Base-by-base conservation (phyloP, 2,797 vertebrate genomes). In the Adrianichthys oophorus region DNA sequence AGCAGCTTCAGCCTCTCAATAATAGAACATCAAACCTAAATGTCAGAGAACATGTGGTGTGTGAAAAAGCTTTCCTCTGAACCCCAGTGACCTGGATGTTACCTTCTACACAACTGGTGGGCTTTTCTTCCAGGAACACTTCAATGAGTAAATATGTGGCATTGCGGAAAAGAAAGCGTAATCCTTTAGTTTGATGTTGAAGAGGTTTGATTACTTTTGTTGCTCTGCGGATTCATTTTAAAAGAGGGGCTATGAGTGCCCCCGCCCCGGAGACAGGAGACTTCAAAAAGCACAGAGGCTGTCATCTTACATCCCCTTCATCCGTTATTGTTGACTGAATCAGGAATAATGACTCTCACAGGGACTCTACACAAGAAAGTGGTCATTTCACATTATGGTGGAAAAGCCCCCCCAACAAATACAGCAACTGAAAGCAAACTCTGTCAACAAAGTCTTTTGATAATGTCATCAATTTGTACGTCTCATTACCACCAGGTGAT, bases 321-420 rank as follows among this genome's bases (percentile, higher is more conserved):
- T 71, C 61, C 85, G 86, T 84, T 79, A 80, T 80, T 23, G 60
- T 56, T 37, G 46, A 85, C 76, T 69, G 76, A 72, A 84, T 85
- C 80, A 81, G 60, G 68, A 69, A 83, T 83, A 87, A 88, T 83
- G 79, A 85, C 79, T 88, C 79, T 87, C 79, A 54, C 52, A 74
- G 85, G 85, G 84, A 86, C 76, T 72, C 69, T 81, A 75, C 72
- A 59, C 56, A 64, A 56, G 70, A 82, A 71, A 57, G 58, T 78
- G 79, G 79, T 79, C 82, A 83, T 89, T 84, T 84, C 42, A 52
- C 62, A 76, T 80, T 79, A 79, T 72, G 77, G 70, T 63, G 65
- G 54, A 68, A 53, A 58, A 72, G 68, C 52, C 32, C 24, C 24
- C 26, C 6, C 26, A 26, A 37, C 72, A 64, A 67, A 53, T 23